Evolutionary conservation across 2,888 invertebrate genomes (phyloP).

Genomic region (Tuberolachnus salignus): DNA sequence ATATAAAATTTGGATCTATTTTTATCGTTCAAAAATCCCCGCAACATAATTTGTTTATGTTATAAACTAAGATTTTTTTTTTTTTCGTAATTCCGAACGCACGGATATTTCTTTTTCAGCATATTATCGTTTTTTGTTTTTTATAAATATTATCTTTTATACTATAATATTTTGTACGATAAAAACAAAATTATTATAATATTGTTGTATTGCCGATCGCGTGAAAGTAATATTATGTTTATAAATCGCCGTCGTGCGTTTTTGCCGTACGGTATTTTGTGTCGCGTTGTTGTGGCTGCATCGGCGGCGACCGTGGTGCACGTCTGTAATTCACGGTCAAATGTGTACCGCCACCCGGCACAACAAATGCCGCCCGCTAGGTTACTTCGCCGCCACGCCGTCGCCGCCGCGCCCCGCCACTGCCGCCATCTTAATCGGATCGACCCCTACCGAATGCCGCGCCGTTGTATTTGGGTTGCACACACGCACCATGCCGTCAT

Average conservation of each 20-base stretch:
- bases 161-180: background rate
- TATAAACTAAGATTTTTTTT: too few relatives aligned
- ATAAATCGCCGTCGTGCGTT: background rate
- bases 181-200: background rate
- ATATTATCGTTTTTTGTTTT: too few relatives aligned
- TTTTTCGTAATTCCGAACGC: too few relatives aligned
- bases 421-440: slow-evolving; percentile 18
- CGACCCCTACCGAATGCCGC: slow-evolving; percentile 32
- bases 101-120: too few relatives aligned
- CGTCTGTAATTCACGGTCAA: slow-evolving; percentile 48
- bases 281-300: slow-evolving; percentile 45
- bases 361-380: slow-evolving; percentile 15
- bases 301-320: background rate
- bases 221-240: background rate
- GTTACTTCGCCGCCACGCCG: background rate
- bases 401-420: background rate
- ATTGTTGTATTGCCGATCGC: background rate
- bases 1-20: too few relatives aligned
- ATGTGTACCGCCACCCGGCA: slow-evolving; percentile 50
- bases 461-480: slow-evolving; percentile 4
- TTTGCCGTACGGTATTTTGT: slow-evolving; percentile 28
- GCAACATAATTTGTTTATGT: too few relatives aligned
- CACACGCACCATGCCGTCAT: slow-evolving; percentile 15
- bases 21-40: too few relatives aligned
- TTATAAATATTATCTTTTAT: too few relatives aligned